These are phyloP conservation scores for Vultur gryphus DNA, from an alignment of 2,797 vertebrate genomes.

Conservation along the genomic window DNA sequence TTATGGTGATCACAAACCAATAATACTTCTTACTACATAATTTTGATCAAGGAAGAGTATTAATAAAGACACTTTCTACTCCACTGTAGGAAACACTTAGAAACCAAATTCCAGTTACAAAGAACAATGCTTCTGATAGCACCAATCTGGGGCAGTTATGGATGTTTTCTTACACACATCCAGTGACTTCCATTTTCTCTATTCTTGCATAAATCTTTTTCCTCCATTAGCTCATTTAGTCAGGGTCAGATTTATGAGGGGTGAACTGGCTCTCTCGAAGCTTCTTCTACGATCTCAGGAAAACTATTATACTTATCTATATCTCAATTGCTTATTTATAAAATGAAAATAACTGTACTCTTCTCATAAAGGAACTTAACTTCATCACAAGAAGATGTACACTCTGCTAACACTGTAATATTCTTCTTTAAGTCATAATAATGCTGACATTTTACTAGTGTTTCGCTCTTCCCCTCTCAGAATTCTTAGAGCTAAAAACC, in stretches of 20 bases:
- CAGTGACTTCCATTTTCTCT: neutral
- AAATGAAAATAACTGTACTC: conserved; percentile 6
- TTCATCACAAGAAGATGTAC: neutral
- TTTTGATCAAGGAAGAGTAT: neutral
- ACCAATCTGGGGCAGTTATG: neutral
- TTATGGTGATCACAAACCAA: neutral
- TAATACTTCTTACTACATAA: neutral
- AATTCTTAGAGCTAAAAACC: neutral
- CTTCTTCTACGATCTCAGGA: neutral
- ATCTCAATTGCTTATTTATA: conserved; percentile 6
- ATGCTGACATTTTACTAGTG: conserved; percentile 11
- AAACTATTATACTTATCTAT: neutral
- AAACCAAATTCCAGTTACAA: neutral
- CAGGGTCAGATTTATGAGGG: neutral
- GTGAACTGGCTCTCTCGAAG: neutral
- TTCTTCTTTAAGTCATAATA: conserved; percentile 3
- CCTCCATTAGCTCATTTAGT: neutral
- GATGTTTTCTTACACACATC: neutral
- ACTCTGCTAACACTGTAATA: neutral
- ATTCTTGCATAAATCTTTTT: neutral
- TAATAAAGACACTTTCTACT: neutral
- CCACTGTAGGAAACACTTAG: neutral
- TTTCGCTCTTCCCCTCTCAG: neutral
- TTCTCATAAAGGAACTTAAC: neutral
- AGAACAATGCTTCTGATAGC: neutral